Evolutionary conservation across 2,888 invertebrate species (phyloP), one percentile per base, ranked within the genome.

Genomic region (Odontocolon sp.): DNA sequence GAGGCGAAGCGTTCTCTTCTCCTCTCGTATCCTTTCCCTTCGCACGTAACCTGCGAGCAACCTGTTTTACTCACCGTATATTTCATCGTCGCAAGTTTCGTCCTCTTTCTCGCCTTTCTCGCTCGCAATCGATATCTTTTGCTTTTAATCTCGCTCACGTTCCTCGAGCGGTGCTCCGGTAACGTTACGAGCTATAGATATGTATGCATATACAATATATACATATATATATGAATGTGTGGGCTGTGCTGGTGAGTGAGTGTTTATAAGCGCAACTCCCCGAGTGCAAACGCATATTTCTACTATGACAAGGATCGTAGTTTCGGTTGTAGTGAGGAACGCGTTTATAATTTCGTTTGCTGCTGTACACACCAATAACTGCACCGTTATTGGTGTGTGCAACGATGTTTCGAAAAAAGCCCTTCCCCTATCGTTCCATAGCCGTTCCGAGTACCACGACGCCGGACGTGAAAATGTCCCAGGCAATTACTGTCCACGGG

Each of bases 391-490:
- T 54, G 50, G 9, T 11, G 50, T n/a, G 23, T 21, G 9, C 23
- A 38, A 16, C 23, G 50, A 9, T 14, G 16, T 33, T 26, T 18
- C 33, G 9, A 5, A 26, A 33, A 47, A 45, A 14, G 8, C 14
- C 16, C 2, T 21, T 3, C 18, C 11, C 31, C 8, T 33, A 26
- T 21, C 16, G 63, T 14, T 26, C 47, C 5, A 11, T 23, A 5
- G 61, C 31, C 50, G 8, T 42, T 56, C 31, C 47, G 33, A 54
- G 42, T 26, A 45, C 47, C 61, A 40, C 31, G 3, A 31, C 63
- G 16, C 66, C 64, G 61, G 63, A 71, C 71, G 54, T 68, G 67
- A 63, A 77, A 77, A 71, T 77, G 76, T 77, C 50, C 76, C 67
- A 28, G 45, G 67, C 71, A 77, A 77, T 77, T 77, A 77, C 50